These are phyloP conservation scores for Thaumatotibia leucotreta DNA, from an alignment of 1,140 invertebrate species.

Conservation along the genomic window DNA sequence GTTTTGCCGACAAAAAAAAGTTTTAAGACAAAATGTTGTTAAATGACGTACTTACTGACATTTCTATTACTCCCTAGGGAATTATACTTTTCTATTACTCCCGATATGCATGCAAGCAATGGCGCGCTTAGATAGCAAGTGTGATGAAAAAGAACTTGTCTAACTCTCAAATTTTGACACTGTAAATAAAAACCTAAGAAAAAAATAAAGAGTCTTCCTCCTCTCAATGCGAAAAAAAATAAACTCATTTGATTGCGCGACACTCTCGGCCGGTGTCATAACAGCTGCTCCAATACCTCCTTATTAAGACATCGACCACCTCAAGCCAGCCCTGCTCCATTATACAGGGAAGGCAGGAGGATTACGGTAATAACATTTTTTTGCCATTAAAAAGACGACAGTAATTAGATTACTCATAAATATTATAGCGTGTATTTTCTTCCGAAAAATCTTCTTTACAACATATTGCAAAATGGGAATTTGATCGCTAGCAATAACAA, in stretches of 20 bases:
- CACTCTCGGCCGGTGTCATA: constrained; percentile 70
- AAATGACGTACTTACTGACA: too few relatives aligned
- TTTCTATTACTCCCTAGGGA: too few relatives aligned
- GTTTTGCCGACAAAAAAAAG: too few relatives aligned
- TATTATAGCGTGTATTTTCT: constrained; percentile 31
- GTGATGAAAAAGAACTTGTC: too few relatives aligned
- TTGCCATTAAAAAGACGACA: constrained; percentile 1
- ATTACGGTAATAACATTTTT: constrained; percentile 7
- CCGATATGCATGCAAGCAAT: too few relatives aligned
- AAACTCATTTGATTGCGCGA: constrained; percentile 67
- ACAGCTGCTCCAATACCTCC: constrained; percentile 72
- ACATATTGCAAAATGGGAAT: background rate
- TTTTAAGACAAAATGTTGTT: too few relatives aligned
- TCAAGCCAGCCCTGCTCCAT: constrained; percentile 37
- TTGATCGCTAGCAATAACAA: too few relatives aligned
- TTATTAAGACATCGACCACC: constrained; percentile 68
- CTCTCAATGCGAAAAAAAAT: constrained; percentile 43
- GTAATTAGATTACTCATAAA: constrained; percentile 17
- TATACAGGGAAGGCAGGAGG: constrained; percentile 26
- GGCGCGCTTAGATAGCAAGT: too few relatives aligned
- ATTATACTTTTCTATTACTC: too few relatives aligned
- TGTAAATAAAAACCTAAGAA: too few relatives aligned
- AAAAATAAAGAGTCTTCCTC: background rate
- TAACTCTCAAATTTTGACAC: too few relatives aligned
- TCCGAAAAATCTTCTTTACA: background rate